A percentile compares a stretch with the other conserved stretches of the same genome.
Conservation (phyloP, 1,140 invertebrate species). For the Drosophila sturtevanti region DNA sequence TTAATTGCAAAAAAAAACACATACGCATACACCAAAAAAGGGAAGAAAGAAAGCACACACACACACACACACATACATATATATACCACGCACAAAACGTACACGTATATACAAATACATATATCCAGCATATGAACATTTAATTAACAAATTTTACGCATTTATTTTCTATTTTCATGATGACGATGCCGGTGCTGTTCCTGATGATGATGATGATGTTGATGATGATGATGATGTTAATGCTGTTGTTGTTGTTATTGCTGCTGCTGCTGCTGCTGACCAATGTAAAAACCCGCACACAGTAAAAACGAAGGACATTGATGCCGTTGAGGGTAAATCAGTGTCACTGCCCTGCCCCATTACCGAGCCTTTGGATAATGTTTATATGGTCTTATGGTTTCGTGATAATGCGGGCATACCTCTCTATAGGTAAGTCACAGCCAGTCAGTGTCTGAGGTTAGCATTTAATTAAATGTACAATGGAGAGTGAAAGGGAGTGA, state of each 20-base stretch:
- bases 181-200: constrained; percentile 22
- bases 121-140: constrained; percentile 52
- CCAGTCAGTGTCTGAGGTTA: constrained; percentile 21
- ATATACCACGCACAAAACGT: too few species aligned
- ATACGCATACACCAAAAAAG: constrained; percentile 26
- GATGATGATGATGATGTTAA: constrained; percentile 14
- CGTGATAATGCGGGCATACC: constrained; percentile 92
- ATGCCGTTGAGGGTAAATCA: constrained; percentile 91
- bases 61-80: constrained; percentile 18
- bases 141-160: constrained; percentile 82
- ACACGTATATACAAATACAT: constrained; percentile 28
- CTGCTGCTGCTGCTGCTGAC: constrained; percentile 31
- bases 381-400: constrained; percentile 96
- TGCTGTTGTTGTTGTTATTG: not conserved
- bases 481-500: constrained; percentile 34
- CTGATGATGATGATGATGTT: constrained; percentile 36
- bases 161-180: constrained; percentile 80
- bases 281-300: constrained; percentile 39
- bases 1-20: constrained; percentile 72
- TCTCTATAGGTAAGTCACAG: constrained; percentile 89
- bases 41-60: constrained; percentile 33
- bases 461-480: constrained; percentile 79
- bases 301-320: constrained; percentile 87
- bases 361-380: constrained; percentile 89
- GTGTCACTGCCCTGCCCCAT: constrained; percentile 93